A percentile compares a stretch with the other conserved stretches of the same genome.
phyloP scores from a whole-genome alignment of 2,888 invertebrate genomes.

The Cecidostiba fungosa region DNA sequence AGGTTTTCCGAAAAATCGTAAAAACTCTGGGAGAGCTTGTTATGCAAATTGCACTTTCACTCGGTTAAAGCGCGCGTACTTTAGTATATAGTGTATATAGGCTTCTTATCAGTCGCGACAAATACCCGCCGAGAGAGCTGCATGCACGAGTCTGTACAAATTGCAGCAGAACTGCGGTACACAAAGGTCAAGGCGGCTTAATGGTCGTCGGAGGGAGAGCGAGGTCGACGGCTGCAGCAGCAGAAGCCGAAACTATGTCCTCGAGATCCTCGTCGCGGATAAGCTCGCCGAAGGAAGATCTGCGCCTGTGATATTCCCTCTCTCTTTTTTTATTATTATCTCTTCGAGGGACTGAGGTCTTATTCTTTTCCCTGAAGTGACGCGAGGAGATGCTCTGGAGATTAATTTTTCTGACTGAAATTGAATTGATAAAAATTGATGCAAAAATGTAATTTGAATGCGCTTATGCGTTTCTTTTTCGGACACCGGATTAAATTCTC shows the following conservation, averaged over 20 bases:
- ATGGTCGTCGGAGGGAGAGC: neutral
- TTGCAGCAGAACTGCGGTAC: conserved; percentile 21
- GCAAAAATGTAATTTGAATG: neutral
- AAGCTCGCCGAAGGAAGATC: conserved; percentile 28
- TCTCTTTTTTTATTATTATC: neutral
- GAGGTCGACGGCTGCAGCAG: neutral
- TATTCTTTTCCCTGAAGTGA: neutral
- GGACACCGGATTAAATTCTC: conserved; percentile 38
- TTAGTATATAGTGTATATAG: neutral
- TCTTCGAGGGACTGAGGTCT: conserved; percentile 7
- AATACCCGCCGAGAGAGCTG: conserved; percentile 26
- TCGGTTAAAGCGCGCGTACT: neutral
- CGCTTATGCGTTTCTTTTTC: conserved; percentile 9
- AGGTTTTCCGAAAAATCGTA: conserved; percentile 1
- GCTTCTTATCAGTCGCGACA: conserved; percentile 43
- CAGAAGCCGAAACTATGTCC: conserved; percentile 40
- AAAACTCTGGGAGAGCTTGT: neutral
- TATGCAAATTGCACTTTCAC: neutral
- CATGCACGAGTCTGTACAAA: conserved; percentile 40
- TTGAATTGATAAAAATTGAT: neutral
- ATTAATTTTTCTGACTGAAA: too few species aligned
- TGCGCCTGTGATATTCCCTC: conserved; percentile 42
- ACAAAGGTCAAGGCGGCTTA: conserved; percentile 47
- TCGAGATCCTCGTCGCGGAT: conserved; percentile 51
- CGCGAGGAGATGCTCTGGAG: neutral